Conservation (phyloP, 2,888 invertebrate species). For the Pycnomerus fuliginosus region DNA sequence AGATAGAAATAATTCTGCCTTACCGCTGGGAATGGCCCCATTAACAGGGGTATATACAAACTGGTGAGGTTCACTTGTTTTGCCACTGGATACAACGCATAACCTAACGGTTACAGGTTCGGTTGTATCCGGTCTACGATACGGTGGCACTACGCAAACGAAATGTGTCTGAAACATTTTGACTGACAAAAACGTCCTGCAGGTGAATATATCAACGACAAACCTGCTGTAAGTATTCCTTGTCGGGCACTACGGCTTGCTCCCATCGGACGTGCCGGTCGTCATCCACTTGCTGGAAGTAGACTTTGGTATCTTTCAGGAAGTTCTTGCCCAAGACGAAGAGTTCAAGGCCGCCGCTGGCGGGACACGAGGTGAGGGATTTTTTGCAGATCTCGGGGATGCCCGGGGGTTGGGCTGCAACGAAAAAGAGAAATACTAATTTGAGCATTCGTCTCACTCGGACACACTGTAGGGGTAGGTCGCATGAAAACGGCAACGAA, state of each 20-base stretch:
- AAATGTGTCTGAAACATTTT: constrained; percentile 72
- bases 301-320: constrained; percentile 83
- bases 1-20: constrained; percentile 42
- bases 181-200: neutral
- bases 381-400: constrained; percentile 91
- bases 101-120: constrained; percentile 75
- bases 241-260: constrained; percentile 79
- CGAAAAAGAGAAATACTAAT: constrained; percentile 10
- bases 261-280: constrained; percentile 70
- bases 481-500: no score
- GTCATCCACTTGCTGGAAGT: constrained; percentile 65
- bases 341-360: constrained; percentile 77
- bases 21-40: constrained; percentile 51
- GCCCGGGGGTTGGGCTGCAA: constrained; percentile 85
- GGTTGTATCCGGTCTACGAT: constrained; percentile 64
- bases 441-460: no score
- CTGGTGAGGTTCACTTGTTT: constrained; percentile 80
- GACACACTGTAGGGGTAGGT: no score
- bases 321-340: constrained; percentile 92
- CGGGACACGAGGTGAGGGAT: constrained; percentile 77
- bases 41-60: constrained; percentile 75
- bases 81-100: constrained; percentile 80
- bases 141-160: constrained; percentile 83
- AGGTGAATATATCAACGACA: constrained; percentile 12
- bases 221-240: constrained; percentile 86